Evolutionary conservation across 2,113 vertebrate genomes (phyloP), one percentile per base, ranked within the genome.

Genomic region (Xyliphius kryptos): DNA sequence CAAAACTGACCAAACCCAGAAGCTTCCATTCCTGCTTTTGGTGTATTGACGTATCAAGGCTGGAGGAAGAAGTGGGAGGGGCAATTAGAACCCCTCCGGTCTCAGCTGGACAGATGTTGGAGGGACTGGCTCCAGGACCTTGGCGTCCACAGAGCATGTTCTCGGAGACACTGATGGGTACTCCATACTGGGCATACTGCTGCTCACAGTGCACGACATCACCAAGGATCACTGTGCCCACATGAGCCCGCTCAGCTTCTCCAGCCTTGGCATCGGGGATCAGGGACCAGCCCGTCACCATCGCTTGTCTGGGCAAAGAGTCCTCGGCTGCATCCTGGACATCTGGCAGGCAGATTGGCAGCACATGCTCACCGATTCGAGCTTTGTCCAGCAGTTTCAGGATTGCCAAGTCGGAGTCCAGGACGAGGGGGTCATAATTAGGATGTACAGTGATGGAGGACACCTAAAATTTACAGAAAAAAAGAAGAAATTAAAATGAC

Each of bases 371-470:
- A 50, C 91, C 91, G 21, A 99, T 81, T 61, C 89, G 87, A 36
- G 92, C 95, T 81, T 98, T 99, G 82, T 98, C 96, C 69, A 94
- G 69, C 41, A 99, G 87, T 76, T 92, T 95, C 66, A 99, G 77
- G 65, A 97, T 56, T 0, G 94, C 92, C 1, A 99, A 83, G 74
- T 99, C 95, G 2, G 90, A 86, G 71, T 99, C 96, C 5, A 99
- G 90, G 68, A 97, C 84, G 73, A 94, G 81, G 0, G 95, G 92
- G 64, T 99, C 96, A 0, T 94, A 98, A 80, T 94, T 93, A 46
- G 90, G 88, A 67, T 98, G 93, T 46, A 97, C 81, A 50, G 85
- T 85, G 74, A 97, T 77, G 13, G 92, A 90, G 61, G 91, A 89
- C 72, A 96, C 90, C 96, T 99, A 48, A 63, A 46, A 41, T n/a